Conservation (phyloP, 2,797 vertebrate species). For the Myotis myotis region DNA sequence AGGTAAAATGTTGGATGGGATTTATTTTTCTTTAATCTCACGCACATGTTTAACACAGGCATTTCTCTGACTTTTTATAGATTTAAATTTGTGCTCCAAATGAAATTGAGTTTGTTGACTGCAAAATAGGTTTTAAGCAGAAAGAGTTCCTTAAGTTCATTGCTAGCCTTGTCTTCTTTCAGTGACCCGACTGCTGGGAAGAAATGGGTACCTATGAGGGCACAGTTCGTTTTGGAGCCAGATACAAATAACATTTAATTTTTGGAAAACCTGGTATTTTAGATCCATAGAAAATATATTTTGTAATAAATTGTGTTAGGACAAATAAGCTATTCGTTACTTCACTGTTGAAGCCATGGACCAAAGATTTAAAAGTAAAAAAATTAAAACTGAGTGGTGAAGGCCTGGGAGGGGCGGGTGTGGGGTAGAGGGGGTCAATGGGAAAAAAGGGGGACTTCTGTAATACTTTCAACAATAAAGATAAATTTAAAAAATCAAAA, state of each 20-base stretch:
- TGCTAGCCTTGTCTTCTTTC: neutral
- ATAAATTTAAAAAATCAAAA: neutral
- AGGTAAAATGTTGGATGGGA: neutral
- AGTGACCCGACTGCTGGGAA: neutral
- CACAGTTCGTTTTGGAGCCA: neutral
- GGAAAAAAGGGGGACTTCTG: no score
- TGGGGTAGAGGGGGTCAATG: no score
- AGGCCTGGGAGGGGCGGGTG: no score
- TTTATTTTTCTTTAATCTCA: neutral
- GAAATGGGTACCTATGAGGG: neutral
- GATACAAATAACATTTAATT: neutral
- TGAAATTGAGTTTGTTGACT: neutral
- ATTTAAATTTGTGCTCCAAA: neutral
- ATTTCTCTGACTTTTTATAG: neutral
- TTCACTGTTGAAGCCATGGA: neutral
- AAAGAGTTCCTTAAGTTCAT: neutral
- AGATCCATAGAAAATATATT: neutral
- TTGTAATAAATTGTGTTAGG: neutral
- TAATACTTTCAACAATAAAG: no score
- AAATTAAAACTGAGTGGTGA: neutral
- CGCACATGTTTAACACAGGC: neutral
- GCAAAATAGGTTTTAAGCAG: neutral
- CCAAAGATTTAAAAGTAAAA: conserved; percentile 11
- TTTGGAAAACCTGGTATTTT: neutral
- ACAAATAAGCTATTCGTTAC: neutral